A percentile compares a stretch with the other conserved stretches of the same genome.
Conservation (phyloP, 2,888 invertebrate genomes). For the Falcaria lacertinaria region DNA sequence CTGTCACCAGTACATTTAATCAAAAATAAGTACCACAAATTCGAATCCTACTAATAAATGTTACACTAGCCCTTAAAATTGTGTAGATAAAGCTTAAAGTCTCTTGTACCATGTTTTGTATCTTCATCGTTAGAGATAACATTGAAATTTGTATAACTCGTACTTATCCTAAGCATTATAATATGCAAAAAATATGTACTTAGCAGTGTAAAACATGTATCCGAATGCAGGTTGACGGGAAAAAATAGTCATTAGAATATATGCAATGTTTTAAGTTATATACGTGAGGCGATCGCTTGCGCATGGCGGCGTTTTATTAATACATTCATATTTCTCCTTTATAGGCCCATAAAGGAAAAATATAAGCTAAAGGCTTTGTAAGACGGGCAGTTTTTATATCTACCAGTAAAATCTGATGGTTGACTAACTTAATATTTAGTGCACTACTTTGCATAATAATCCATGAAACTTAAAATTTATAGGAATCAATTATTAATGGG, state of each 20-base stretch:
- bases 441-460: slow-evolving; percentile 6
- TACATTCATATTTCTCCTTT: not conserved
- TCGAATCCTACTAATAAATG: too few relatives aligned
- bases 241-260: not conserved
- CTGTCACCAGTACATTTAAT: too few relatives aligned
- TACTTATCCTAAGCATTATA: too few relatives aligned
- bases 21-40: too few relatives aligned
- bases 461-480: slow-evolving; percentile 2
- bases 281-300: not conserved
- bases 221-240: not conserved
- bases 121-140: too few relatives aligned
- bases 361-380: not conserved
- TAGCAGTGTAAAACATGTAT: not conserved
- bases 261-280: not conserved
- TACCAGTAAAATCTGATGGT: not conserved
- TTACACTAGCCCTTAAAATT: too few relatives aligned
- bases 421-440: not conserved
- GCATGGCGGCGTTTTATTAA: not conserved
- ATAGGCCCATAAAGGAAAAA: not conserved
- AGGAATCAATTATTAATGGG: not conserved
- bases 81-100: too few relatives aligned
- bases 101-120: too few relatives aligned
- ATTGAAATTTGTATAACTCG: too few relatives aligned
- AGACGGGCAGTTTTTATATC: not conserved
- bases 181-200: too few relatives aligned